Evolutionary conservation across 2,113 vertebrate species (phyloP).

Genomic region (Xenopus borealis): DNA sequence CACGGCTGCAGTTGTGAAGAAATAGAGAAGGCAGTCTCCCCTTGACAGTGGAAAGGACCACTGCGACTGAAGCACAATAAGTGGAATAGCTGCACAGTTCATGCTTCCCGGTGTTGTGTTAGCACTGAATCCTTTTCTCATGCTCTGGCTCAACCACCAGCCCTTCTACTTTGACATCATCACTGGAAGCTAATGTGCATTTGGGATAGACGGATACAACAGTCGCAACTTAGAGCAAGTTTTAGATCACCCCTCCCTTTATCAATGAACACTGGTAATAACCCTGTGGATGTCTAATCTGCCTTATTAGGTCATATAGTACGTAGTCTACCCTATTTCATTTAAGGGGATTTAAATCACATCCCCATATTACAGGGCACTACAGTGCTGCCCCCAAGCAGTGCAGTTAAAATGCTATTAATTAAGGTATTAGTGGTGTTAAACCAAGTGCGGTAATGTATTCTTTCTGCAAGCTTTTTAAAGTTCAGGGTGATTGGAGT

Average conservation of each 20-base stretch:
- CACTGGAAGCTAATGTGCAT: constrained; percentile 25
- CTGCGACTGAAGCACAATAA: constrained; percentile 53
- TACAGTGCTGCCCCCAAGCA: too few relatives aligned
- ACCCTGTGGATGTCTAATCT: constrained; percentile 2
- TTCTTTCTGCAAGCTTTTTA: too few relatives aligned
- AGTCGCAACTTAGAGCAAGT: constrained; percentile 44
- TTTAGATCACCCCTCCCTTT: constrained; percentile 23
- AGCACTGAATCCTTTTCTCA: constrained; percentile 50
- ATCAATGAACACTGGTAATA: constrained; percentile 48
- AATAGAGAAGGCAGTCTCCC: constrained; percentile 51
- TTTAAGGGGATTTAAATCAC: too few relatives aligned
- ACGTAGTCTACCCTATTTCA: too few relatives aligned
- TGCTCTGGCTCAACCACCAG: constrained; percentile 47
- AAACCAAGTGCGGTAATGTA: too few relatives aligned
- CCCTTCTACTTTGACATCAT: constrained; percentile 46
- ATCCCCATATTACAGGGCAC: too few relatives aligned
- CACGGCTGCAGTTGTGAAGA: constrained; percentile 55
- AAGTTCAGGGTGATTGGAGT: too few relatives aligned
- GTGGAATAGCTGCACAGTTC: constrained; percentile 55
- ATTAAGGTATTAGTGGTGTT: too few relatives aligned
- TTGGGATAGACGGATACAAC: constrained; percentile 47
- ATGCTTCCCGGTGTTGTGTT: constrained; percentile 62
- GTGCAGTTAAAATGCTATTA: too few relatives aligned
- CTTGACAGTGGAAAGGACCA: constrained; percentile 45
- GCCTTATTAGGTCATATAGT: too few relatives aligned